Evolutionary conservation across 2,888 invertebrate genomes (phyloP).

Genomic region (Scelioninae gen. 1): DNA sequence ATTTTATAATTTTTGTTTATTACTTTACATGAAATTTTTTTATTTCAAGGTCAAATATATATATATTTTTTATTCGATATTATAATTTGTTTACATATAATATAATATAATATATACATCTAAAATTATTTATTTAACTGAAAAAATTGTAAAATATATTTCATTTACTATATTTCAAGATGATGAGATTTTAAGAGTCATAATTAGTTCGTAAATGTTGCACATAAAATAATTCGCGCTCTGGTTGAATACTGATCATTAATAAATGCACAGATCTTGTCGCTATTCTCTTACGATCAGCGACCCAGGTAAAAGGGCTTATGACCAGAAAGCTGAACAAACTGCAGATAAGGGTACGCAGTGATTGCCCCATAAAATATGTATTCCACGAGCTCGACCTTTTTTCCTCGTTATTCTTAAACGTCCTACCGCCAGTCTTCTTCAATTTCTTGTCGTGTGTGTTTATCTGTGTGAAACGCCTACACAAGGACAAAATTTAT

Average conservation of each 20-base stretch:
- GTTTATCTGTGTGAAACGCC: slow-evolving; percentile 28
- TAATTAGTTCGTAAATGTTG: not conserved
- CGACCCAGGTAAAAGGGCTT: slow-evolving; percentile 58
- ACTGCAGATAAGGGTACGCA: slow-evolving; percentile 82
- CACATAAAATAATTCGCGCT: slow-evolving; percentile 8
- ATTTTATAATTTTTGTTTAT: no score
- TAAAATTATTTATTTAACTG: no score
- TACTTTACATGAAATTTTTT: no score
- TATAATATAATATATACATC: no score
- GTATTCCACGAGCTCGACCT: slow-evolving; percentile 79
- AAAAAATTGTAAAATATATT: no score
- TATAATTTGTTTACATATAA: no score
- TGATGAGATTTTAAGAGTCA: no score
- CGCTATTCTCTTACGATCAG: slow-evolving; percentile 64
- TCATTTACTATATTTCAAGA: no score
- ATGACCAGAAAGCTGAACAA: slow-evolving; percentile 79
- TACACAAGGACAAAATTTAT: slow-evolving; percentile 48
- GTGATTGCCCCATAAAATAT: slow-evolving; percentile 84
- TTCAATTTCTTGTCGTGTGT: slow-evolving; percentile 63
- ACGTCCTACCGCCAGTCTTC: slow-evolving; percentile 61
- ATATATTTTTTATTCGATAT: no score
- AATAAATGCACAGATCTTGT: slow-evolving; percentile 75
- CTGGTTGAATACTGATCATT: slow-evolving; percentile 63
- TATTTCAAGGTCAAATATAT: no score
- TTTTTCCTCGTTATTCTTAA: slow-evolving; percentile 68